These are phyloP conservation scores for Sanderia malayensis DNA, from an alignment of 30 jellyfish, hydroid and myxozoan genomes.

Conservation along the genomic window DNA sequence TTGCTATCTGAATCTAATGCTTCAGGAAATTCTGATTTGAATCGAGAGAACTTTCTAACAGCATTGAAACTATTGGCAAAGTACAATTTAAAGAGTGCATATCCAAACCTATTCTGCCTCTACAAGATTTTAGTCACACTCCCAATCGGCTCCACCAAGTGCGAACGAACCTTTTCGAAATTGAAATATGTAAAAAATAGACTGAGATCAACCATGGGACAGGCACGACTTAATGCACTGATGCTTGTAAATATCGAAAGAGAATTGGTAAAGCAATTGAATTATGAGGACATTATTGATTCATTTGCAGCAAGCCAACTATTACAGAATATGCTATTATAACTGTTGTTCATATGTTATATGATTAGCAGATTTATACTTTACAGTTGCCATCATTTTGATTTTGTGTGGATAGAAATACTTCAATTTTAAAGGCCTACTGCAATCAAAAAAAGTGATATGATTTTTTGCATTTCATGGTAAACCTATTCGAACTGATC, in stretches of 20 bases:
- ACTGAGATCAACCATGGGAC: slow-evolving; percentile 39
- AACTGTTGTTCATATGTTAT: too few species aligned
- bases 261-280: neutral
- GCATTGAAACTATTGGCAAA: neutral
- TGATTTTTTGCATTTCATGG: too few species aligned
- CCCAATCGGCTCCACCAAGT: slow-evolving; percentile 18
- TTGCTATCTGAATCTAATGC: too few species aligned
- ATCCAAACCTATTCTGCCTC: too few species aligned
- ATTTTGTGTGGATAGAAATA: too few species aligned
- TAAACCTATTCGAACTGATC: too few species aligned
- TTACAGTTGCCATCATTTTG: too few species aligned
- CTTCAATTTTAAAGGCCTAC: too few species aligned
- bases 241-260: slow-evolving; percentile 6
- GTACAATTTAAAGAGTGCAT: too few species aligned
- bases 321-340: neutral
- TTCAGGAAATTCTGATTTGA: neutral
- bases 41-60: neutral
- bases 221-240: slow-evolving; percentile 21
- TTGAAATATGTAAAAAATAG: slow-evolving; percentile 12
- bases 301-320: neutral
- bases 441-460: too few species aligned
- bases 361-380: too few species aligned
- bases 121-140: too few species aligned
- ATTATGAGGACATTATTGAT: neutral
- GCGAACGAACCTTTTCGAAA: slow-evolving; percentile 19